Conservation (phyloP, 2,888 invertebrate species). For the Hedya salicella region DNA sequence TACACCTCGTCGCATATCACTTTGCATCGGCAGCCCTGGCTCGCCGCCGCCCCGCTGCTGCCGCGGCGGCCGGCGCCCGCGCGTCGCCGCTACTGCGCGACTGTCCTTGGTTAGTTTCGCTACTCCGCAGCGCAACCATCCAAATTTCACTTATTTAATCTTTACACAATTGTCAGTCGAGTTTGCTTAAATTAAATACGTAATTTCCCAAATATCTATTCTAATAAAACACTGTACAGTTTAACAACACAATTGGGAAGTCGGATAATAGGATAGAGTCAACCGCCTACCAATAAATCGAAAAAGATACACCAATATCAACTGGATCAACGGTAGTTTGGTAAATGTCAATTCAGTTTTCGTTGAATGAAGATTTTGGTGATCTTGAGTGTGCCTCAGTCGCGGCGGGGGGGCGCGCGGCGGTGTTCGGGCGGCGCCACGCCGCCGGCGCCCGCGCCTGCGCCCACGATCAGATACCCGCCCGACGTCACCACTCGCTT, state of each 20-base stretch:
- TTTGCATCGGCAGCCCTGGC: neutral
- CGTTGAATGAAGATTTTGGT: conserved; percentile 48
- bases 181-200: conserved; percentile 27
- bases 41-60: neutral
- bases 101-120: neutral
- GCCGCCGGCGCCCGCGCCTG: conserved; percentile 45
- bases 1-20: neutral
- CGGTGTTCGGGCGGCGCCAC: conserved; percentile 44
- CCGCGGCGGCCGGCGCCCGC: neutral
- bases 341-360: conserved; percentile 9
- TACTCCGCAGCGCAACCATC: conserved; percentile 1
- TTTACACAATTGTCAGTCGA: conserved; percentile 39
- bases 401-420: conserved; percentile 55
- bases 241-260: conserved; percentile 19
- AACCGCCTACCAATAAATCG: neutral
- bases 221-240: conserved; percentile 33
- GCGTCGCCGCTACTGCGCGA: neutral
- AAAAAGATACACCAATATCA: neutral
- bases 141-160: conserved; percentile 16
- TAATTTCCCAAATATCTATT: conserved; percentile 22
- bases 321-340: neutral
- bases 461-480: conserved; percentile 76
- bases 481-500: conserved; percentile 78
- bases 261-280: neutral
- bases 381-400: conserved; percentile 45